Base-by-base conservation (phyloP, 1,140 invertebrate genomes). In the Acromyrmex echinatior region DNA sequence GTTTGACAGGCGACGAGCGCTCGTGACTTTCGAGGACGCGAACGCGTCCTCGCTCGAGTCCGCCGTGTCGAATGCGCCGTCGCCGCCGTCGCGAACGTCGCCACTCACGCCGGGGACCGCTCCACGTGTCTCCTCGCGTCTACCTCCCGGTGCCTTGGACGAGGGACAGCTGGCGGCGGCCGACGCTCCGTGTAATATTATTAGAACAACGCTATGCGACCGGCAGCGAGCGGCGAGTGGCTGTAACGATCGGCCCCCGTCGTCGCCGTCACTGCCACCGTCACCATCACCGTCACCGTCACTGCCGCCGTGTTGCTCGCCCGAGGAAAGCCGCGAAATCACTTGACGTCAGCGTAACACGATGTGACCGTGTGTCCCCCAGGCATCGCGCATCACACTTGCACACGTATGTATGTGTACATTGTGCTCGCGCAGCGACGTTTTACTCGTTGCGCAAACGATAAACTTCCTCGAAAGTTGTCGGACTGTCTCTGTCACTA, bases 311-410 rank as follows among this genome's bases (percentile, higher is more conserved):
- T 53, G 31, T 28, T 31, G 45, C 28, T 31, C 31, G 49, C 58
- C 51, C 70, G 39, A 87, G 49, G 76, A 71, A 68, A 86, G 82
- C 71, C 68, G 49, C 58, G 76, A 88, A 87, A 90, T 90, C 70
- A 35, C 74, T 87, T 76, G 88, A 91, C 86, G 91, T 92, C 90
- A 88, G 86, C 91, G 78, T 91, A 91, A 86, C 88, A 77, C 86
- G 78, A 92, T 91, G 88, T 88, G 84, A 92, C 21, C 68, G 65
- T 51, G 62, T 71, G 56, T 63, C n/a, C 18, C 86, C 21, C 86
- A 71, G 65, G 63, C 78, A 31, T 68, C 77, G 45, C 63, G 63
- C 31, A 16, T 66, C 58, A 35, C 51, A 39, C 76, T 51, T 51
- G 49, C 14, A 51, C 49, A 16, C 49, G 49, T 25, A 21, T 21